Base-by-base conservation (phyloP, 1,140 invertebrate genomes). In the Leptestheria dahalacensis region DNA sequence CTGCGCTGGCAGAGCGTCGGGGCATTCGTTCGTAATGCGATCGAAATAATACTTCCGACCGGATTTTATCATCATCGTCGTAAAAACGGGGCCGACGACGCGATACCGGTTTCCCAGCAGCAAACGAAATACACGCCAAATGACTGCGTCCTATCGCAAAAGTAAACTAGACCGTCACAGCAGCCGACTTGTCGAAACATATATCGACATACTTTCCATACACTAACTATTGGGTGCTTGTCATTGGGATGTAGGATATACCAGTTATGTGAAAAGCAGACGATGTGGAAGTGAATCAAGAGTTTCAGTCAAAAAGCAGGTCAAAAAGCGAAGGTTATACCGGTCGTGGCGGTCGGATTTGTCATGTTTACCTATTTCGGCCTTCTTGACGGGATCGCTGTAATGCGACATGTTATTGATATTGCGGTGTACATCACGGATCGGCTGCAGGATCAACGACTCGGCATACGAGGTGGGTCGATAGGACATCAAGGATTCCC, bases 331-430 rank as follows among this genome's bases (percentile, higher is more conserved):
- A n/a, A 52, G 24, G 25, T 52, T 52, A n/a, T 20, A 26, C 21
- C 15, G 21, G 21, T n/a, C 18, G 12, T 20, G 25, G n/a, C n/a
- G 50, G 29, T 26, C 2, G 12, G 29, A 1, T 52, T 26, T 26
- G 29, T 52, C 24, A 24, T 18, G 50, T 52, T 52, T 52, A 56
- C 53, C 53, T 33, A 56, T 56, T 20, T 25, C 21, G 21, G 53
- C 53, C 41, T 56, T 56, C 11, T 56, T 56, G 6, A 25, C 20
- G 9, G 53, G 24, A n/a, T 56, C 53, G 20, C 53, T 56, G 53
- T 56, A 56, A 56, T 56, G 53, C 53, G 53, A 56, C 26, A 56
- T n/a, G 18, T 56, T 56, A 28, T 41, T 26, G 18, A 56, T 41
- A 15, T 56, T 56, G 25, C 53, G 53, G 21, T 56, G 53, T 15